These are phyloP conservation scores for Allacma fusca DNA, from an alignment of 2,888 invertebrate species.

Conservation along the genomic window DNA sequence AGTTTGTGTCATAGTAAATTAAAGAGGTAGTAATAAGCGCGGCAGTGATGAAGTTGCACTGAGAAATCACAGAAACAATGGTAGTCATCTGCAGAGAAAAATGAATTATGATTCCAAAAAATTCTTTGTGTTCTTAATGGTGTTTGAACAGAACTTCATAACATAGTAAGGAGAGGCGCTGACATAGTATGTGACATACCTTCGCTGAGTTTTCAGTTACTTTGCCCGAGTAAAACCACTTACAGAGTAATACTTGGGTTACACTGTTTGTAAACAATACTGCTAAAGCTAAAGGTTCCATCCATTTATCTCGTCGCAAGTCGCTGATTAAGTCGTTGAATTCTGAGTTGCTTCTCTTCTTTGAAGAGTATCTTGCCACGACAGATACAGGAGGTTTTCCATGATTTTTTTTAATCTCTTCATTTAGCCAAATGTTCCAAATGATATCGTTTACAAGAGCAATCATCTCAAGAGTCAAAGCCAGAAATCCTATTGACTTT, in stretches of 20 bases:
- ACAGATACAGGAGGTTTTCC: neutral
- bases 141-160: too few relatives aligned
- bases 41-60: neutral
- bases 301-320: conserved; percentile 2
- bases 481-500: neutral
- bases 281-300: neutral
- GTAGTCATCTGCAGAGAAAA: neutral
- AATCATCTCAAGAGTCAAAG: neutral
- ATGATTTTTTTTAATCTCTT: conserved; percentile 17
- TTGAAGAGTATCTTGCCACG: neutral
- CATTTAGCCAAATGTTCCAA: neutral
- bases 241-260: neutral
- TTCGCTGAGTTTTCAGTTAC: neutral
- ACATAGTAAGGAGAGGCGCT: too few relatives aligned
- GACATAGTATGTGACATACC: neutral
- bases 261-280: neutral
- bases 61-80: neutral
- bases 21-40: neutral
- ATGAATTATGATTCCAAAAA: neutral
- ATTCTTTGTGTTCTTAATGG: too few relatives aligned
- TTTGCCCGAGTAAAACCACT: neutral
- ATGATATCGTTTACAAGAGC: conserved; percentile 7
- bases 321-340: neutral
- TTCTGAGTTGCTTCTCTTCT: neutral
- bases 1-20: conserved; percentile 15